These are phyloP conservation scores for Ptilorrhoa leucosticta DNA, from an alignment of 2,113 vertebrate genomes.

Conservation along the genomic window DNA sequence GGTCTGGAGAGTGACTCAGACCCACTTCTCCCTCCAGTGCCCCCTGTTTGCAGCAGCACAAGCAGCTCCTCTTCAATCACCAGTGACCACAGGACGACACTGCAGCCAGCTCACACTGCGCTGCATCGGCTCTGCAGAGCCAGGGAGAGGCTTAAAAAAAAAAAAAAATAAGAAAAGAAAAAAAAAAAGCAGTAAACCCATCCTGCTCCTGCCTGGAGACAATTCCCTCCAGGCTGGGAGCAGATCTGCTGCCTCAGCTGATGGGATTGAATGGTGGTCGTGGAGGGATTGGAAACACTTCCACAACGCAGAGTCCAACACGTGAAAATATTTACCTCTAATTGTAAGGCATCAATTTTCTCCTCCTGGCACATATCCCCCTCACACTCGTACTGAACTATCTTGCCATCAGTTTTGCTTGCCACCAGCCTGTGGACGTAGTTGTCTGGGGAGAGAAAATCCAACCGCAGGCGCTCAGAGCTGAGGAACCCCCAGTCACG, in stretches of 20 bases:
- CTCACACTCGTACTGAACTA: conserved; percentile 97
- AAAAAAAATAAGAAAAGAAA: background rate
- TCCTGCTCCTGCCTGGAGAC: background rate
- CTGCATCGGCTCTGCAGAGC: conserved; percentile 47
- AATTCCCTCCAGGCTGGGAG: conserved; percentile 13
- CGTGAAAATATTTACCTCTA: conserved; percentile 80
- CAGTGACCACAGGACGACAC: background rate
- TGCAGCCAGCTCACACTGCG: background rate
- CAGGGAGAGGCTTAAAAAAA: background rate
- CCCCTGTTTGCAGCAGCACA: background rate
- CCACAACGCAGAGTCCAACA: background rate
- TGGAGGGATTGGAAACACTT: background rate
- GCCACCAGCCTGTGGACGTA: conserved; percentile 97
- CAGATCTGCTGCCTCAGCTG: conserved; percentile 19
- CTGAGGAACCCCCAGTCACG: background rate
- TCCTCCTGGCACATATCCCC: conserved; percentile 96
- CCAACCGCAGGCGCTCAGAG: background rate
- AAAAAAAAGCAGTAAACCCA: background rate
- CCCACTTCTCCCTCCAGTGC: background rate
- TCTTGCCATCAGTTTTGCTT: conserved; percentile 96
- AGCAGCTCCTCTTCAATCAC: background rate
- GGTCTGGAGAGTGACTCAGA: background rate
- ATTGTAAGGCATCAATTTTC: conserved; percentile 94
- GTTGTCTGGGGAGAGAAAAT: conserved; percentile 81
- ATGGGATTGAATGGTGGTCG: background rate